phyloP scores from a whole-genome alignment of 2,888 invertebrate genomes.

The Epistrophella euchroma region DNA sequence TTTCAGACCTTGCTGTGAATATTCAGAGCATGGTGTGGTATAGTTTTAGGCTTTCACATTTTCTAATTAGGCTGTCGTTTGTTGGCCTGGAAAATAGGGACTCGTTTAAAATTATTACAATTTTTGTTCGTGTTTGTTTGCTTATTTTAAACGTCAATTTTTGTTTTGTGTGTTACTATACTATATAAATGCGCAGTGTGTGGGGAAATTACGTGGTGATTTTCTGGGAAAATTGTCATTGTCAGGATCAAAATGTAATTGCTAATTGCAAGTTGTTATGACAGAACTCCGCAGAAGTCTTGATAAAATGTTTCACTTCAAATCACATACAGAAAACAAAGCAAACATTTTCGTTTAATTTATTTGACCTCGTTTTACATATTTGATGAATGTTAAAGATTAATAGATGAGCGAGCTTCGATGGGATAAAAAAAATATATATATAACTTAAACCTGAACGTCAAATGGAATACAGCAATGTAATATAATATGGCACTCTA shows the following conservation, averaged over 20 bases:
- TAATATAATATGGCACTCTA: too few species aligned
- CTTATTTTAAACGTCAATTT: slow-evolving; percentile 1
- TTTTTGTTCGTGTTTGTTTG: slow-evolving; percentile 3
- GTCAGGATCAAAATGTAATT: slow-evolving; percentile 52
- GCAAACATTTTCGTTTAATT: background rate
- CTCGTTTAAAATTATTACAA: slow-evolving; percentile 66
- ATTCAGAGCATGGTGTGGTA: background rate
- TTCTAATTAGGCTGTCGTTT: slow-evolving; percentile 71
- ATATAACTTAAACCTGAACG: too few species aligned
- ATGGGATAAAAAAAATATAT: too few species aligned
- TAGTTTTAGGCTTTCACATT: slow-evolving; percentile 16
- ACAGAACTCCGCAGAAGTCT: background rate
- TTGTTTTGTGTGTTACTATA: background rate
- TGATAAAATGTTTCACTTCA: slow-evolving; percentile 7
- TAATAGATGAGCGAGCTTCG: background rate
- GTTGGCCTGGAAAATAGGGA: slow-evolving; percentile 64
- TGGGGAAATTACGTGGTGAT: slow-evolving; percentile 47
- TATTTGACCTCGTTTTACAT: background rate
- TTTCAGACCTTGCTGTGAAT: slow-evolving; percentile 15
- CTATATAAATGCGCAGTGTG: background rate
- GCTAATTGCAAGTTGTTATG: slow-evolving; percentile 60
- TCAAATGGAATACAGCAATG: too few species aligned
- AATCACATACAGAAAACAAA: slow-evolving; percentile 1
- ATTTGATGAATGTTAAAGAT: background rate
- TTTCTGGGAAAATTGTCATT: slow-evolving; percentile 44